A percentile compares a stretch with the other conserved stretches of the same genome.
phyloP scores from a whole-genome alignment of 2,797 vertebrate species.

The Vipera ursinii region DNA sequence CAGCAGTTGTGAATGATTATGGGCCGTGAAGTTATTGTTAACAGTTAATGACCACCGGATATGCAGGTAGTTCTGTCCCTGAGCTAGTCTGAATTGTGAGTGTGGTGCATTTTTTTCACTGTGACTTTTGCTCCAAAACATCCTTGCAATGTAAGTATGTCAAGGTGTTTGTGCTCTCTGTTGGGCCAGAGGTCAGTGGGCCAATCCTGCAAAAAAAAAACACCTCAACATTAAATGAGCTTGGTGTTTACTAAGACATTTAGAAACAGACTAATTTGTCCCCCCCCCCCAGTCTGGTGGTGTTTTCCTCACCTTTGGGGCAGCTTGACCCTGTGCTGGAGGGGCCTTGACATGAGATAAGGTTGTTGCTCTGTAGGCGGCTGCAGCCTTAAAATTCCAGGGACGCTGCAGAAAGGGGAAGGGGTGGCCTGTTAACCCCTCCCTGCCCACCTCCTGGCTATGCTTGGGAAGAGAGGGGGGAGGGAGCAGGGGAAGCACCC shows the following conservation, averaged over 20 bases:
- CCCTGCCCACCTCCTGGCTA: neutral
- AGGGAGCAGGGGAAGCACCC: neutral
- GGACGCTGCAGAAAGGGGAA: neutral
- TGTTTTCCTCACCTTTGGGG: neutral
- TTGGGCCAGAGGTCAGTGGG: neutral
- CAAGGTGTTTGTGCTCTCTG: neutral
- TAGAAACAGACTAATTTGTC: neutral
- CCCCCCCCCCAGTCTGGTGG: neutral
- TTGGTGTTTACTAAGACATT: neutral
- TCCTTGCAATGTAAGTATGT: neutral
- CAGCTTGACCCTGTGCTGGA: neutral
- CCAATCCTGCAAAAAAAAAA: neutral
- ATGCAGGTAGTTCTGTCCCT: neutral
- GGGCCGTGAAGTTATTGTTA: neutral
- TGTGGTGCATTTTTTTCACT: neutral
- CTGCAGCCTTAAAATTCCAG: neutral
- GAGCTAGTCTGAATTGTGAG: neutral
- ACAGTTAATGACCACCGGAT: neutral
- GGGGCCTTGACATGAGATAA: conserved; percentile 2
- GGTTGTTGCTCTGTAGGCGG: neutral
- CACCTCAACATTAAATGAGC: too few species aligned
- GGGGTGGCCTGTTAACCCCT: neutral
- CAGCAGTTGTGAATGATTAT: neutral
- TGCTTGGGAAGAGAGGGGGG: neutral
- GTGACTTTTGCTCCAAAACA: neutral